phyloP scores from a whole-genome alignment of 2,888 invertebrate species.

The Mantis religiosa region DNA sequence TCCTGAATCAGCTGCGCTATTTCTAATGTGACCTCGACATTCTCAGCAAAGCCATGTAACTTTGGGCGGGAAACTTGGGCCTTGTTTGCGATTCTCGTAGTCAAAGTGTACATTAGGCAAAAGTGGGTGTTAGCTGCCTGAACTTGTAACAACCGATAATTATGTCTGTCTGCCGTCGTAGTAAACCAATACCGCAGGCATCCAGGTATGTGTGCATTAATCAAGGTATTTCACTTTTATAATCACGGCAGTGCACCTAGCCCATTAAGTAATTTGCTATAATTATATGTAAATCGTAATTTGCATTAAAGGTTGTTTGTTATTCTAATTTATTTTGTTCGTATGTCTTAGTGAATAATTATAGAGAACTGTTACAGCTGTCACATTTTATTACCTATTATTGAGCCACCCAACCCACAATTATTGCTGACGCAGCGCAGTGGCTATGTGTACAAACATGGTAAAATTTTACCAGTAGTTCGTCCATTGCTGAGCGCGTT shows the following conservation, averaged over 20 bases:
- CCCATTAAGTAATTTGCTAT: not conserved
- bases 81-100: not conserved
- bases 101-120: not conserved
- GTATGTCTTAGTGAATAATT: not conserved
- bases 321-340: not conserved
- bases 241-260: not conserved
- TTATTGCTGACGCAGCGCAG: no score
- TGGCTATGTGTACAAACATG: no score
- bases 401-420: not conserved
- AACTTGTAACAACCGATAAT: not conserved
- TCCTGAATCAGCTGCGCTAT: no score
- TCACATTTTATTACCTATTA: not conserved
- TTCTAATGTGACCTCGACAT: no score
- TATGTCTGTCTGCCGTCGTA: not conserved
- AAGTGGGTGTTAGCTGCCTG: not conserved
- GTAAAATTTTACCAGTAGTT: not conserved
- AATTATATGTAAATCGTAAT: not conserved
- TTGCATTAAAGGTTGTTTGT: not conserved
- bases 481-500: not conserved
- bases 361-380: not conserved
- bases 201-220: not conserved
- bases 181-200: not conserved
- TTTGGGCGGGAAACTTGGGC: not conserved
- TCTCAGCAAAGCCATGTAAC: not conserved
- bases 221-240: not conserved